phyloP scores from a whole-genome alignment of 2,797 vertebrate genomes.

The Melanotaenia maccullochi region DNA sequence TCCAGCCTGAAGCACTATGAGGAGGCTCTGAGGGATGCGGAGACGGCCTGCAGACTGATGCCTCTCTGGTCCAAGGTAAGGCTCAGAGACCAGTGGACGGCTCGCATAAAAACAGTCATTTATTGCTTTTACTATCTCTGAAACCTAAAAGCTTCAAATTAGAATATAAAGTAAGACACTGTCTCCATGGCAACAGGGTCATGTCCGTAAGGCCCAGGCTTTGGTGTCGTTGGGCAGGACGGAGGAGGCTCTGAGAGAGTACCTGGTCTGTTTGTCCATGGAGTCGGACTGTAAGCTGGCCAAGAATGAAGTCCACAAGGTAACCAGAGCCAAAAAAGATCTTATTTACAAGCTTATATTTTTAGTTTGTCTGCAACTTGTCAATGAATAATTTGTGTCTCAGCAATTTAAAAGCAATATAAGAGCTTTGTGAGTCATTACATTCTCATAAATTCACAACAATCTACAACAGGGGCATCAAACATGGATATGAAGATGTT shows the following conservation, averaged over 20 bases:
- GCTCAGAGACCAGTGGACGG: not conserved
- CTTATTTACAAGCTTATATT: no score
- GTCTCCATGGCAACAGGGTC: conserved; percentile 80
- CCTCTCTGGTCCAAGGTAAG: conserved; percentile 90
- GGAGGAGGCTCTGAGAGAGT: conserved; percentile 90
- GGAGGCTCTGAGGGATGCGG: conserved; percentile 86
- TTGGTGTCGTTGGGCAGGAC: conserved; percentile 87
- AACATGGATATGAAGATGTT: no score
- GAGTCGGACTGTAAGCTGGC: conserved; percentile 87
- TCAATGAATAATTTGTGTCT: no score
- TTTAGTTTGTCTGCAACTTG: no score
- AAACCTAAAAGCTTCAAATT: not conserved
- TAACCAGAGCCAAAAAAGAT: conserved; percentile 45
- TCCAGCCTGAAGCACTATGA: conserved; percentile 87
- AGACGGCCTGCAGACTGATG: conserved; percentile 88
- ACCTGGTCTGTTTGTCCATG: conserved; percentile 89
- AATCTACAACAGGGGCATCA: no score
- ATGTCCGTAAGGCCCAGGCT: conserved; percentile 90
- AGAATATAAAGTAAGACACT: not conserved
- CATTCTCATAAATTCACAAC: no score
- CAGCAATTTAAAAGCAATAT: no score
- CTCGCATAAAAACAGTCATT: not conserved
- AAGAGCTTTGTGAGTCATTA: no score
- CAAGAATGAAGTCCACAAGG: conserved; percentile 87
- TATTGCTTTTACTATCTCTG: not conserved